phyloP scores from a whole-genome alignment of 2,113 vertebrate species.

The Aythya baeri region DNA sequence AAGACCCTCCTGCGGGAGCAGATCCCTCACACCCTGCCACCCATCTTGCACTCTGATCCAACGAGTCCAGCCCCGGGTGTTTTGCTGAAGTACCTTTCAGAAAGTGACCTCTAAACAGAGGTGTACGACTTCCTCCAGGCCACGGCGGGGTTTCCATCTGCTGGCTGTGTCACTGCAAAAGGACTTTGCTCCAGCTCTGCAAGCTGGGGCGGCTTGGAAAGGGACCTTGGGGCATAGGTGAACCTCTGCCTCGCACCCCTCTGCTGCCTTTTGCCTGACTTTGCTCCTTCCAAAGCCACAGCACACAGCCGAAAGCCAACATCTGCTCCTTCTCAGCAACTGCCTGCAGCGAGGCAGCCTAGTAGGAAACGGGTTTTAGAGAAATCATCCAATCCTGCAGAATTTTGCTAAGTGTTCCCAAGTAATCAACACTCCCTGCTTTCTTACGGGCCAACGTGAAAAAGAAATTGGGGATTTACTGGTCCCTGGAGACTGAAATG shows the following conservation, averaged over 20 bases:
- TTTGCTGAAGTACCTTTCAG: not conserved
- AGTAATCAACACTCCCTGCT: not conserved
- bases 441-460: not conserved
- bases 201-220: not conserved
- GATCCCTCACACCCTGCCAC: not conserved
- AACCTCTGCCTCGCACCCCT: not conserved
- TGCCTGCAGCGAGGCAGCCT: not conserved
- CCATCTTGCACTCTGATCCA: rapidly evolving
- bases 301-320: not conserved
- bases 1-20: not conserved
- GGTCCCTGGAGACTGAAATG: not conserved
- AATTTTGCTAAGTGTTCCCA: not conserved
- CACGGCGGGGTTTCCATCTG: not conserved
- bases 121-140: not conserved
- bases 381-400: not conserved
- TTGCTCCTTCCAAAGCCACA: not conserved
- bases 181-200: not conserved
- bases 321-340: not conserved
- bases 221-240: not conserved
- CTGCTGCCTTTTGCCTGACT: not conserved
- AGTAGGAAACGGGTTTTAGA: not conserved
- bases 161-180: not conserved
- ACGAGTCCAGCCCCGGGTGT: not conserved
- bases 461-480: not conserved
- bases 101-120: not conserved